phyloP scores from a whole-genome alignment of 2,797 vertebrate species.

The Coregonus suidteri region DNA sequence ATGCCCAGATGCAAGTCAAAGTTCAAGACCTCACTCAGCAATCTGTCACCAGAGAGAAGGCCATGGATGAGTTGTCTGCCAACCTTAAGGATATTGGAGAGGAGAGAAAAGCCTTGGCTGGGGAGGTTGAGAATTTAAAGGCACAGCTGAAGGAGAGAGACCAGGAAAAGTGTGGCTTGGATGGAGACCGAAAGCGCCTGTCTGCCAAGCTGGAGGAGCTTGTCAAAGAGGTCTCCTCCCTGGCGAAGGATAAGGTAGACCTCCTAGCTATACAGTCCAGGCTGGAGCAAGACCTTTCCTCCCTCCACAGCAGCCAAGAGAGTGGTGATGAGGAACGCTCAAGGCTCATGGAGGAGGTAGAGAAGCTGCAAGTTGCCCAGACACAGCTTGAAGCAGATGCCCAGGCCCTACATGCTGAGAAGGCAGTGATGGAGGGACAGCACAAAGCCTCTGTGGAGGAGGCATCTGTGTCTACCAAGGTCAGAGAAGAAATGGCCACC shows the following conservation, averaged over 20 bases:
- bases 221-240: conserved; percentile 56
- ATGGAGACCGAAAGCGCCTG: conserved; percentile 66
- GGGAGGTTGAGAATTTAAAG: conserved; percentile 71
- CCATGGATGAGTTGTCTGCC: conserved; percentile 56
- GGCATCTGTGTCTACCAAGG: conserved; percentile 63
- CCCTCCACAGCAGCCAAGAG: conserved; percentile 66
- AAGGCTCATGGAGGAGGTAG: conserved; percentile 62
- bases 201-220: conserved; percentile 66
- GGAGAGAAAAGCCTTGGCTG: conserved; percentile 67
- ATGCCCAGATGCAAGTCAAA: conserved; percentile 30
- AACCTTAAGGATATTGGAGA: conserved; percentile 59
- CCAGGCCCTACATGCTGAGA: conserved; percentile 67
- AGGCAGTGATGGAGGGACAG: conserved; percentile 70
- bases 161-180: conserved; percentile 69
- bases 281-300: conserved; percentile 71
- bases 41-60: conserved; percentile 60
- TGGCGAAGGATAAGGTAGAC: conserved; percentile 75
- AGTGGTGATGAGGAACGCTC: conserved; percentile 60
- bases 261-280: conserved; percentile 65
- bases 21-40: conserved; percentile 58
- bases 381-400: conserved; percentile 56
- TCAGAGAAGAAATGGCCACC: conserved; percentile 74
- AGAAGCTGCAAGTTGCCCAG: conserved; percentile 62
- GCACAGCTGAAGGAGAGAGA: conserved; percentile 62
- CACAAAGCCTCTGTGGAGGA: conserved; percentile 68